Conservation (phyloP, 2,113 vertebrate genomes). For the Calidris pygmaea region DNA sequence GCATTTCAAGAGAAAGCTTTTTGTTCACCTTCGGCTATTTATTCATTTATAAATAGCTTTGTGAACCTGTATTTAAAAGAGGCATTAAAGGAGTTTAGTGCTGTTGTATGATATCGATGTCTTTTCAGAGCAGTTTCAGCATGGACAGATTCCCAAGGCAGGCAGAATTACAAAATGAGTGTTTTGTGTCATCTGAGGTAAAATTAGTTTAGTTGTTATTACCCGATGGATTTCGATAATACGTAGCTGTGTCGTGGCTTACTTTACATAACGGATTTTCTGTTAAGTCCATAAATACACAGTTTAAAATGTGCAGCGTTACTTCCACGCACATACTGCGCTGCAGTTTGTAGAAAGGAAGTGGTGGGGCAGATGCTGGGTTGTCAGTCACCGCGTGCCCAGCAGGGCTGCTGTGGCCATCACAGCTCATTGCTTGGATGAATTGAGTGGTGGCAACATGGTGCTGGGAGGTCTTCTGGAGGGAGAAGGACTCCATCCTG, state of each 20-base stretch:
- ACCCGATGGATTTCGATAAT: not conserved
- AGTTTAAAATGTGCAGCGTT: not conserved
- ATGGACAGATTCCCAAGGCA: not conserved
- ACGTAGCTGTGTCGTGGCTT: not conserved
- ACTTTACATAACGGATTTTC: not conserved
- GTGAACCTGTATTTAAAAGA: not conserved
- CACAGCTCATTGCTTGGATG: fast-evolving
- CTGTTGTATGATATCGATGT: not conserved
- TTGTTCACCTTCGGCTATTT: not conserved
- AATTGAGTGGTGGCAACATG: not conserved
- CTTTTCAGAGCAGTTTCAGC: not conserved
- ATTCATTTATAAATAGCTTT: not conserved
- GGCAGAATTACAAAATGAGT: not conserved
- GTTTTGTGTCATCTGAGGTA: not conserved
- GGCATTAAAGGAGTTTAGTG: not conserved
- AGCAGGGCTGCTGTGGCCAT: fast-evolving
- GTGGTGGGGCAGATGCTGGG: not conserved
- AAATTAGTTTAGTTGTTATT: not conserved
- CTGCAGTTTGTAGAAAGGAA: fast-evolving
- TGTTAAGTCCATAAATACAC: not conserved
- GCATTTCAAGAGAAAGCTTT: not conserved
- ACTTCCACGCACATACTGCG: fast-evolving
- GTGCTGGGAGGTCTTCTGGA: fast-evolving
- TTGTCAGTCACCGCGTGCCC: not conserved
- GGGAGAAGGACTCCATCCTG: not conserved